Conservation (phyloP, 2,888 invertebrate species). For the Candidula unifasciata region DNA sequence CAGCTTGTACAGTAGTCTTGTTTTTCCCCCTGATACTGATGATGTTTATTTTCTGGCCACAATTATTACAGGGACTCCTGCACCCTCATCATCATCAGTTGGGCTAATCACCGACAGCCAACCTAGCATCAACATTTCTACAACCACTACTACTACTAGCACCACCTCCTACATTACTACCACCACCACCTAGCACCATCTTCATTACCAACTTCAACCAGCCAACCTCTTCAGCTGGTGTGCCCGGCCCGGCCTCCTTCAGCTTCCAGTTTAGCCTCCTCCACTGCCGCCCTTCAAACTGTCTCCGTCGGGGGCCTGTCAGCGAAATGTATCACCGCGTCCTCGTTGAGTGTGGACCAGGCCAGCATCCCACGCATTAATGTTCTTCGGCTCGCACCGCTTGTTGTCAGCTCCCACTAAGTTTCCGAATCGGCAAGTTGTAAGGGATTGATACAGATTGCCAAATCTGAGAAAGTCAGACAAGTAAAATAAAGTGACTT, state of each 20-base stretch:
- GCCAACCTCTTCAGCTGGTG: conserved; percentile 23
- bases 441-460: background rate
- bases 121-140: conserved; percentile 48
- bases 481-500: background rate
- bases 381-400: conserved; percentile 21
- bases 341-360: background rate
- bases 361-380: background rate
- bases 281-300: conserved; percentile 41
- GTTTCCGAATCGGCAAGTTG: background rate
- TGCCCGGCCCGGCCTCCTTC: conserved; percentile 28
- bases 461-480: too few relatives aligned
- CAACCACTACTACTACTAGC: conserved; percentile 44
- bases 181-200: conserved; percentile 42
- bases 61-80: conserved; percentile 48
- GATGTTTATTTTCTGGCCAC: conserved; percentile 44
- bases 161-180: conserved; percentile 41
- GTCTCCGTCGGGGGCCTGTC: conserved; percentile 14
- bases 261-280: conserved; percentile 23
- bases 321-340: conserved; percentile 34
- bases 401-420: conserved; percentile 7
- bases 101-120: conserved; percentile 50
- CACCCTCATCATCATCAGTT: conserved; percentile 51
- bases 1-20: background rate
- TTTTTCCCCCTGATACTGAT: conserved; percentile 14
- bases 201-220: conserved; percentile 47